Base-by-base conservation (phyloP, 2,888 invertebrate species). In the Pollenia labialis region DNA sequence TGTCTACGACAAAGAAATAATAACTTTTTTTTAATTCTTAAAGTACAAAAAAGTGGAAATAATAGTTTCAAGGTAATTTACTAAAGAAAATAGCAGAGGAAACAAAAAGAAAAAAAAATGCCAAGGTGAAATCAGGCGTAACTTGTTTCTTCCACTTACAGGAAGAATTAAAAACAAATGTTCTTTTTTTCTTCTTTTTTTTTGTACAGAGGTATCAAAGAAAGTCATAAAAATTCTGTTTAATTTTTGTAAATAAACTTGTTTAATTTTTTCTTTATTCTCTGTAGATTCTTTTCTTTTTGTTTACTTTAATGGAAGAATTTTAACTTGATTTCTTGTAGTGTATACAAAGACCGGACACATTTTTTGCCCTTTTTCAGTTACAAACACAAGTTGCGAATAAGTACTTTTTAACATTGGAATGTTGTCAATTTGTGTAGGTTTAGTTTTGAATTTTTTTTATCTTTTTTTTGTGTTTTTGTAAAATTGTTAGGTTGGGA, bases 21-120 rank as follows among this genome's bases (percentile, higher is more conserved):
- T 11, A 60, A 75, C 8, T 32, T 52, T 72, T 14, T 42, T 16
- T 18, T 74, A 62, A 54, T 23, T 54, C 16, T 12, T 52, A 50
- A 66, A 72, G 16, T 16, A 74, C 66, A 60, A 23, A 62, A 54
- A 62, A 74, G 72, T 81, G 40, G 71, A 86, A 83, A 86, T 85
- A 86, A 81, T 86, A 81, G 83, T 87, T 84, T 81, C 87, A 84
- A 84, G 87, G 87, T 84, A 87, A 87, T 77, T 87, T 87, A 74
- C 74, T 77, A 69, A 80, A 80, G 48, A 76, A 75, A 82, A 75
- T 81, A 42, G 18, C 42, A 75, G 54, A n/a, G 48, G 56, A 23
- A 72, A 74, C 14, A 54, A 46, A 76, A 60, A 44, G 48, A 40
- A 77, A 50, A 48, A 69, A 76, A 54, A 62, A 64, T 16, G 66